Evolutionary conservation across 2,113 vertebrate species (phyloP).

Genomic region (Pontoporia blainvillei): DNA sequence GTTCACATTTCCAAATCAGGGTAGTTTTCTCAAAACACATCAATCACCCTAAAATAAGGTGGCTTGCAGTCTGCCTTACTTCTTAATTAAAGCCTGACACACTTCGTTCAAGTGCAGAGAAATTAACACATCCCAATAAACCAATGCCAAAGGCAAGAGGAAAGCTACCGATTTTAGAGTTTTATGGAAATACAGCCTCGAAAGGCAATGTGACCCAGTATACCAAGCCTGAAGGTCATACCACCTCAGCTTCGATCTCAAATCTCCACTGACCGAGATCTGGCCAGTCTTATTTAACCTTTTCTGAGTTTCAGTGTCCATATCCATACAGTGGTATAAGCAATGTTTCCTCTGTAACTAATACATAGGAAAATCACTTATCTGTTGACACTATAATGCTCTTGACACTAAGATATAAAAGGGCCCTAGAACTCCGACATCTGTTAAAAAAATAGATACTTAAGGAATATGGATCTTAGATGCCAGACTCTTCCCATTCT

Average conservation of each 20-base stretch:
- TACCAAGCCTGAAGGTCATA: background rate
- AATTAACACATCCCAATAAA: background rate
- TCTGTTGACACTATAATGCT: background rate
- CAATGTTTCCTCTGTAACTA: background rate
- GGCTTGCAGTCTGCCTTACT: background rate
- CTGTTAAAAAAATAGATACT: background rate
- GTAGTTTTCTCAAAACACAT: background rate
- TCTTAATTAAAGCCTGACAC: background rate
- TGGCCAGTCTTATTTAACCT: background rate
- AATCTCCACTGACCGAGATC: background rate
- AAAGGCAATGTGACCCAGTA: background rate
- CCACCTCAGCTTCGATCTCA: background rate
- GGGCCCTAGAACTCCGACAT: background rate
- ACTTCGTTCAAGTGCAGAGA: conserved; percentile 13
- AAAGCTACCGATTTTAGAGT: background rate
- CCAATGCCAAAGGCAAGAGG: background rate
- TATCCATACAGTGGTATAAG: background rate
- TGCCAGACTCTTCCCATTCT: background rate
- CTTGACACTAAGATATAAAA: conserved; percentile 6
- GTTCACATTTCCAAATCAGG: background rate
- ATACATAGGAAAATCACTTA: background rate
- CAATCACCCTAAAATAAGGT: background rate
- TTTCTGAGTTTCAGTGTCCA: background rate
- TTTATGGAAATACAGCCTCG: background rate
- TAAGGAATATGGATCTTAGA: background rate